Conservation (phyloP, 2,113 vertebrate genomes). For the Agelaius tricolor region DNA sequence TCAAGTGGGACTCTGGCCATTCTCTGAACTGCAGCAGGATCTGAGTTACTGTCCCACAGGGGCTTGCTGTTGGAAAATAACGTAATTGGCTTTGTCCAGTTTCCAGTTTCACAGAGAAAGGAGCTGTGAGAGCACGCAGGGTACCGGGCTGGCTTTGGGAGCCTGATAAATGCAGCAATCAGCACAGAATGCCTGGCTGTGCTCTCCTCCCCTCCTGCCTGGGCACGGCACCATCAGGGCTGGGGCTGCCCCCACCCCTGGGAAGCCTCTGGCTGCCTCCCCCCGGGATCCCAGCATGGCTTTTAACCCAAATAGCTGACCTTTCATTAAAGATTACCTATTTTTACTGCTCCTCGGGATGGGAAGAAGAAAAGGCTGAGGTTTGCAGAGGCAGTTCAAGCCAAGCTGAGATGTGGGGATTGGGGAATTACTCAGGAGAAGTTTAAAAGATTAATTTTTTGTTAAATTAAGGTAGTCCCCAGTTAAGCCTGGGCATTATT, state of each 20-base stretch:
- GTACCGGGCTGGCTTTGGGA: not conserved
- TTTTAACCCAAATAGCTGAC: conserved; percentile 37
- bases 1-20: not conserved
- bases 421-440: not conserved
- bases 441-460: not conserved
- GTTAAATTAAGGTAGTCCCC: not conserved
- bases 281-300: not conserved
- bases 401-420: not conserved
- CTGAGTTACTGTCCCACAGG: conserved; percentile 24
- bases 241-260: not conserved
- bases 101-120: conserved; percentile 33
- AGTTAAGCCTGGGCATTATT: not conserved
- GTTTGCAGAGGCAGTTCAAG: not conserved
- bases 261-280: not conserved
- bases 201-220: not conserved
- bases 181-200: not conserved
- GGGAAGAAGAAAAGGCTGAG: not conserved
- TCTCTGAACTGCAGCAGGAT: not conserved
- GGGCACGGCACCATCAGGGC: not conserved
- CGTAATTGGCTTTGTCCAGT: conserved; percentile 25
- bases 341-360: conserved; percentile 30
- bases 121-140: not conserved
- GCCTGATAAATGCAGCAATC: conserved; percentile 11
- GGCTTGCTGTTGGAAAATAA: conserved; percentile 30
- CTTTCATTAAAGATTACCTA: conserved; percentile 57